Evolutionary conservation across 2,113 vertebrate species (phyloP).

Genomic region (Tupaia chinensis): DNA sequence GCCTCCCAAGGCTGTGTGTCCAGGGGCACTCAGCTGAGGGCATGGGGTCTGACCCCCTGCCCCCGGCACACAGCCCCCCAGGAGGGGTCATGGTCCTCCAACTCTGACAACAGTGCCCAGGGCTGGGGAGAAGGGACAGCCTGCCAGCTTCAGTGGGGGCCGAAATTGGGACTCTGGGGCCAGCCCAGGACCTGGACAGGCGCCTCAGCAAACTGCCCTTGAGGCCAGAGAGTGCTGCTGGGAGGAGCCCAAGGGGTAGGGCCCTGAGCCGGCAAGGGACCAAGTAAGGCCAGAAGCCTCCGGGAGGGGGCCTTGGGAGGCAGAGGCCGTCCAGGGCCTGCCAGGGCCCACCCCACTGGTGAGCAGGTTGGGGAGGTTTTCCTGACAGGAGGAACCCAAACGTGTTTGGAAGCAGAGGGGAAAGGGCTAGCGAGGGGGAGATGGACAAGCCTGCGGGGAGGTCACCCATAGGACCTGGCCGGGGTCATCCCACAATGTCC

Average conservation of each 20-base stretch:
- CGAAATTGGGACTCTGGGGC: not conserved
- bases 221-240: not conserved
- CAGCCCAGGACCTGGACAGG: not conserved
- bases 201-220: no score
- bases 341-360: not conserved
- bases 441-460: accelerated
- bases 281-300: no score
- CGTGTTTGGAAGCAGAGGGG: not conserved
- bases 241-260: not conserved
- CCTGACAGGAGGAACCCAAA: not conserved
- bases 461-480: accelerated
- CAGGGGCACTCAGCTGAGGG: not conserved
- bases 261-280: not conserved
- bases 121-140: not conserved
- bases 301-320: not conserved
- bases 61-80: no score
- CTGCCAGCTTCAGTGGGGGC: not conserved
- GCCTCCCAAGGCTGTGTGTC: accelerated
- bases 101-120: not conserved
- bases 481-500: no score
- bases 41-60: not conserved
- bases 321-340: not conserved
- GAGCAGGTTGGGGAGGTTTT: no score
- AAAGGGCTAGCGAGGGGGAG: not conserved
- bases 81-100: not conserved